phyloP scores from a whole-genome alignment of 2,888 invertebrate genomes.

The Agonopterix heracliana region DNA sequence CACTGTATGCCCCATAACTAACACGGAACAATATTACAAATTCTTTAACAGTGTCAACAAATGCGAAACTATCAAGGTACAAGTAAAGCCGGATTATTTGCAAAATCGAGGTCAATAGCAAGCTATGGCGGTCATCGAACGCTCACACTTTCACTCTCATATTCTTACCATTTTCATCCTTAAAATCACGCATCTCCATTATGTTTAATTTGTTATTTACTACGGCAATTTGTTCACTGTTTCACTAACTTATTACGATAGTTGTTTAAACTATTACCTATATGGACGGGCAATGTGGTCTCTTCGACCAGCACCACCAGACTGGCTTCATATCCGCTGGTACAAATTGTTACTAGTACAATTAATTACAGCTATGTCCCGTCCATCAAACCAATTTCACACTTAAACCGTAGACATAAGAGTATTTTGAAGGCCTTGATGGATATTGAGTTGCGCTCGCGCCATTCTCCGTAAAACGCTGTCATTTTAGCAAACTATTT shows the following conservation, averaged over 20 bases:
- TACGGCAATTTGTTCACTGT: background rate
- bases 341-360: no score
- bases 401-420: no score
- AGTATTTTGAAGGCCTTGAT: no score
- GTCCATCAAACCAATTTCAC: no score
- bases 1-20: background rate
- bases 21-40: background rate
- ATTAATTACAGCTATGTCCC: no score
- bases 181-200: slow-evolving; percentile 42
- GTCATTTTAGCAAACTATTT: slow-evolving; percentile 5
- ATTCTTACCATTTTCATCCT: slow-evolving; percentile 32
- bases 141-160: slow-evolving; percentile 34
- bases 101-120: slow-evolving; percentile 23
- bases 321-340: background rate
- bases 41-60: background rate
- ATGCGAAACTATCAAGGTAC: background rate
- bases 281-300: background rate
- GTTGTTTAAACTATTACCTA: background rate
- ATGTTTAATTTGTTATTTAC: slow-evolving; percentile 2
- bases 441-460: slow-evolving; percentile 10
- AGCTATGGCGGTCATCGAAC: slow-evolving; percentile 8
- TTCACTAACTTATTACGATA: background rate
- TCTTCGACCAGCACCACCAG: background rate
- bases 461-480: slow-evolving; percentile 12
- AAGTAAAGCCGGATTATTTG: background rate